phyloP scores from a whole-genome alignment of 2,113 vertebrate genomes.

The Muscicapa adusta region DNA sequence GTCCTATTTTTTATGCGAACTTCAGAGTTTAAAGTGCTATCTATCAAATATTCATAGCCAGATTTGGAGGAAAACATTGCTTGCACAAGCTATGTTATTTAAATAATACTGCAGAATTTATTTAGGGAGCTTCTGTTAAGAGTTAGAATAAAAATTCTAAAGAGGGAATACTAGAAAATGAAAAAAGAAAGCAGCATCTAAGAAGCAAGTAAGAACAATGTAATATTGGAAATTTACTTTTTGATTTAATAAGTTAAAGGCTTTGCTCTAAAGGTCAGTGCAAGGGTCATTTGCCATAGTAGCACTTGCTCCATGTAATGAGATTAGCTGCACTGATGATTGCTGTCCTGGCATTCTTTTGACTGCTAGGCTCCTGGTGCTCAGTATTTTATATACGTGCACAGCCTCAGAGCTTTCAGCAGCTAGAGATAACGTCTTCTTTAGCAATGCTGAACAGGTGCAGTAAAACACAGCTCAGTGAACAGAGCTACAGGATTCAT shows the following conservation, averaged over 20 bases:
- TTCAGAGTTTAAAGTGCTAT: conserved; percentile 4
- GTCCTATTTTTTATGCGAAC: background rate
- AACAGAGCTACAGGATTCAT: background rate
- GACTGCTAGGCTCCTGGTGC: background rate
- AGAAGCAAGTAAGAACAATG: background rate
- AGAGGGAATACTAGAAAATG: background rate
- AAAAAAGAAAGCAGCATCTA: background rate
- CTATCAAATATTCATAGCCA: conserved; percentile 48
- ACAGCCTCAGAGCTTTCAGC: background rate
- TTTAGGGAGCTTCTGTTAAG: conserved; percentile 8
- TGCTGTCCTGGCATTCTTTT: background rate
- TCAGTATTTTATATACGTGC: background rate
- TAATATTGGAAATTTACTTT: background rate
- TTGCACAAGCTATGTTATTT: background rate
- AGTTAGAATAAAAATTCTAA: background rate
- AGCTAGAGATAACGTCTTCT: background rate
- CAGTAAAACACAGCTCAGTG: background rate
- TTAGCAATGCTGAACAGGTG: conserved; percentile 16
- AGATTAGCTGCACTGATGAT: background rate
- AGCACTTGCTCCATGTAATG: background rate
- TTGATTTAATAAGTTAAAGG: background rate
- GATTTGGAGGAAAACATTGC: conserved; percentile 16
- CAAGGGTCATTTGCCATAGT: background rate
- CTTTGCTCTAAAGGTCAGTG: background rate
- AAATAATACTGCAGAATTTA: conserved; percentile 40